Evolutionary conservation across 2,113 vertebrate species (phyloP).

Genomic region (Salvelinus namaycush): DNA sequence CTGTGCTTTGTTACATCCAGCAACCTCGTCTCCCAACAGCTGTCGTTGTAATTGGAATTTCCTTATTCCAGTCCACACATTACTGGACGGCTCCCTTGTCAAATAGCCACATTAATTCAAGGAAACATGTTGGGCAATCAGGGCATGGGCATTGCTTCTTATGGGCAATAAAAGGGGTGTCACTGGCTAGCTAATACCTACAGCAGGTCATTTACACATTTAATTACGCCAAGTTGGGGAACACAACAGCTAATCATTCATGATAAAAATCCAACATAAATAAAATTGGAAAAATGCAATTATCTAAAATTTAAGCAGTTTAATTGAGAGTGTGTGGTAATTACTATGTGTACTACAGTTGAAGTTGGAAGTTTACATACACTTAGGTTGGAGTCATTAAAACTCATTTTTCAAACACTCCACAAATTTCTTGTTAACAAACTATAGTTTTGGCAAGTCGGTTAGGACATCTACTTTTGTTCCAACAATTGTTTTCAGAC

Average conservation of each 20-base stretch:
- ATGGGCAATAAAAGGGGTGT: slow-evolving; percentile 39
- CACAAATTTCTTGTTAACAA: too few relatives aligned
- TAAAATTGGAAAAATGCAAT: slow-evolving; percentile 29
- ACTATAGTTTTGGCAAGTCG: too few relatives aligned
- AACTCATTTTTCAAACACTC: too few relatives aligned
- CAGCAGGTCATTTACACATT: slow-evolving; percentile 41
- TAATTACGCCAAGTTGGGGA: slow-evolving; percentile 38
- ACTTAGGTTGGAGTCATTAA: too few relatives aligned
- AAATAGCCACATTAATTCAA: slow-evolving; percentile 33
- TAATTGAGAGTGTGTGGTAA: too few relatives aligned
- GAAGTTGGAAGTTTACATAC: too few relatives aligned
- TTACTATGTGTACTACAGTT: too few relatives aligned
- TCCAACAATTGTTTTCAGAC: too few relatives aligned
- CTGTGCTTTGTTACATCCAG: background rate
- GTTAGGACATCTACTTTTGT: too few relatives aligned
- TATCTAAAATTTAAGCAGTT: slow-evolving; percentile 14
- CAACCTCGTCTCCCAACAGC: slow-evolving; percentile 11
- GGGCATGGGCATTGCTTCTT: slow-evolving; percentile 30
- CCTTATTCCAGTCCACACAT: slow-evolving; percentile 9
- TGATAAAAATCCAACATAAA: slow-evolving; percentile 41
- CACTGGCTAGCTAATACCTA: slow-evolving; percentile 41
- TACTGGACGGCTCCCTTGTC: slow-evolving; percentile 18
- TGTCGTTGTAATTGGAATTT: slow-evolving; percentile 16
- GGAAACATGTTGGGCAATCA: slow-evolving; percentile 32
- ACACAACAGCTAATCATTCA: slow-evolving; percentile 40